A percentile compares a stretch with the other conserved stretches of the same genome.
phyloP scores from a whole-genome alignment of 2,113 vertebrate genomes.

The Anseranas semipalmata region DNA sequence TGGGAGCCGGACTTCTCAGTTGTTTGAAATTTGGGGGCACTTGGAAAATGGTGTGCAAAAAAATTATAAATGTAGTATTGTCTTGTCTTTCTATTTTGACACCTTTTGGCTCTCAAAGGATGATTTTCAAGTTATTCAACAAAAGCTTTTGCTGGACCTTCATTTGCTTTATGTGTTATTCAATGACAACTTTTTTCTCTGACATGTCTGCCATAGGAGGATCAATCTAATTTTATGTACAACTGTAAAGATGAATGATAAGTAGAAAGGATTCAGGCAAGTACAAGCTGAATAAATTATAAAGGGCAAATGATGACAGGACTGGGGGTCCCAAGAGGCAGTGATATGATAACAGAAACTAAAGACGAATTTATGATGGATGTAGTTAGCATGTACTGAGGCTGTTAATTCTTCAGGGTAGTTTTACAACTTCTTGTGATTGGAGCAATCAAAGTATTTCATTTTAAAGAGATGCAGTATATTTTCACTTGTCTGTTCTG shows the following conservation, averaged over 20 bases:
- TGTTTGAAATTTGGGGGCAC: background rate
- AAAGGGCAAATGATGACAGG: constrained; percentile 86
- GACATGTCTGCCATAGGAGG: constrained; percentile 65
- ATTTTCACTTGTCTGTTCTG: constrained; percentile 63
- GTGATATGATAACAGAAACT: constrained; percentile 83
- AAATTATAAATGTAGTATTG: background rate
- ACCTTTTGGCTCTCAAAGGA: constrained; percentile 3
- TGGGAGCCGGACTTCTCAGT: background rate
- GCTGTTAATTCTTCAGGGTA: constrained; percentile 78
- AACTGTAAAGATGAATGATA: constrained; percentile 86
- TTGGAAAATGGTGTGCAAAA: background rate
- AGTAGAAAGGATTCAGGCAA: constrained; percentile 80
- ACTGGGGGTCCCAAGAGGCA: constrained; percentile 75
- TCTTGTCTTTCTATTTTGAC: background rate
- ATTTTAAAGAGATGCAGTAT: constrained; percentile 71
- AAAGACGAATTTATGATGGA: constrained; percentile 82
- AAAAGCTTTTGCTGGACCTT: constrained; percentile 51
- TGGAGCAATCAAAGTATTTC: constrained; percentile 75
- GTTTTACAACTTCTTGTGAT: constrained; percentile 78
- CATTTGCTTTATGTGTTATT: constrained; percentile 58
- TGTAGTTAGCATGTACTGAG: constrained; percentile 77
- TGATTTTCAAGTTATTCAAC: constrained; percentile 38
- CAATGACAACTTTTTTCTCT: constrained; percentile 70
- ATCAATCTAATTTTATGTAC: constrained; percentile 85
- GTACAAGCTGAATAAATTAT: constrained; percentile 86